Evolutionary conservation across 2,888 invertebrate genomes (phyloP).

Genomic region (Idaea aversata): DNA sequence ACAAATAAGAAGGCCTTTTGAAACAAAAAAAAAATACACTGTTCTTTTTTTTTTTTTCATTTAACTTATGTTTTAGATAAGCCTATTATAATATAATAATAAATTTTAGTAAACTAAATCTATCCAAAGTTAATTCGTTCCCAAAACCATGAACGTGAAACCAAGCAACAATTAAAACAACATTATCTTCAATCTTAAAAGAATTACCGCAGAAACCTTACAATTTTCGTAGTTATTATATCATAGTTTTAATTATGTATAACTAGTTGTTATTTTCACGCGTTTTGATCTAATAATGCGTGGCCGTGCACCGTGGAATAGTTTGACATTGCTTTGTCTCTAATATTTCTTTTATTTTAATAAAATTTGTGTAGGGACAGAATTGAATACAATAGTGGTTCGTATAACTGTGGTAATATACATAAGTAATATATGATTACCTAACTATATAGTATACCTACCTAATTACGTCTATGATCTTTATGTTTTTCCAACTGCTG

Average conservation of each 20-base stretch:
- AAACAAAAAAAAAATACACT: no score
- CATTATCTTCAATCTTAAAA: not conserved
- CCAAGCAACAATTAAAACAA: constrained; percentile 1
- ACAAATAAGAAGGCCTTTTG: no score
- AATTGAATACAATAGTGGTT: no score
- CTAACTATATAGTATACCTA: no score
- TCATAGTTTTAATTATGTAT: constrained; percentile 18
- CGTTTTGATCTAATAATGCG: constrained; percentile 25
- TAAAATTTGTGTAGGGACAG: not conserved
- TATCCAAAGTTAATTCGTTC: not conserved
- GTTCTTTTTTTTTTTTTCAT: no score
- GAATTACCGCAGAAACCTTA: constrained; percentile 3
- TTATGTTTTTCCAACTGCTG: no score
- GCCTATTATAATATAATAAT: not conserved
- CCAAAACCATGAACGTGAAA: constrained; percentile 4
- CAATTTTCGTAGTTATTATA: constrained; percentile 21
- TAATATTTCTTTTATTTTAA: constrained; percentile 25
- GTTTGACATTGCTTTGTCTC: constrained; percentile 33
- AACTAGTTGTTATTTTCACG: constrained; percentile 21
- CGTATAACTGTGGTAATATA: no score
- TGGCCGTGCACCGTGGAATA: constrained; percentile 26
- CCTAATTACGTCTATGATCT: no score
- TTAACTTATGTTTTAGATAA: no score
- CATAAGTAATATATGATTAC: no score
- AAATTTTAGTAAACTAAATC: not conserved